phyloP scores from a whole-genome alignment of 2,888 invertebrate species.

The Trachelus tabidus region DNA sequence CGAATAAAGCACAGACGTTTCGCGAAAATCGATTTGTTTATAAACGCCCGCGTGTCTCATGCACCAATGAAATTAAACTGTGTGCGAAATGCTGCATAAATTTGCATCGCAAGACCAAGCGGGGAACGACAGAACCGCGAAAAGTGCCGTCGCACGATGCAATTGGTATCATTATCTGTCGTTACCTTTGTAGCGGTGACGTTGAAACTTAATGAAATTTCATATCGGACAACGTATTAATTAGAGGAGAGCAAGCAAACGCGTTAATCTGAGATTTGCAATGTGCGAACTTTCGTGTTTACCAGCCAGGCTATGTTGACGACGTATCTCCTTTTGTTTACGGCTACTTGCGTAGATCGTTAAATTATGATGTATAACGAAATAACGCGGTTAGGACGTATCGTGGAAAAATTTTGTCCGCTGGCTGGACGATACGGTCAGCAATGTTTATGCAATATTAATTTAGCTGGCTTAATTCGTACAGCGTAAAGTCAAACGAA shows the following conservation, averaged over 20 bases:
- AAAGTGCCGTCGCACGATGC: not conserved
- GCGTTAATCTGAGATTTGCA: not conserved
- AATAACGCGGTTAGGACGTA: not conserved
- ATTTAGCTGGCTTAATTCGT: not conserved
- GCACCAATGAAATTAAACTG: not conserved
- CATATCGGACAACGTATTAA: not conserved
- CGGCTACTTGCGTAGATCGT: not conserved
- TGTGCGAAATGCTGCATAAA: not conserved
- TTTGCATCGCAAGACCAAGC: not conserved
- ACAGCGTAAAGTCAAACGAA: not conserved
- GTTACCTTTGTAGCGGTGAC: not conserved
- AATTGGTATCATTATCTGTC: not conserved
- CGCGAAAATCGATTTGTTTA: not conserved
- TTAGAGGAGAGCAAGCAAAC: not conserved
- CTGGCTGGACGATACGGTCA: not conserved
- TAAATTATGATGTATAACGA: not conserved
- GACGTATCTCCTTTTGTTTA: not conserved
- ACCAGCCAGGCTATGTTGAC: not conserved
- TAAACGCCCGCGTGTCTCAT: not conserved
- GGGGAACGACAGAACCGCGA: not conserved
- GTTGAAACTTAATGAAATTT: not conserved
- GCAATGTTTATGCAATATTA: not conserved
- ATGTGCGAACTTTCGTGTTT: not conserved
- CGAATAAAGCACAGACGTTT: not conserved
- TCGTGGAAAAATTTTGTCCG: not conserved